Conservation (phyloP, 2,888 invertebrate genomes). For the Oxyscelio sp. region DNA sequence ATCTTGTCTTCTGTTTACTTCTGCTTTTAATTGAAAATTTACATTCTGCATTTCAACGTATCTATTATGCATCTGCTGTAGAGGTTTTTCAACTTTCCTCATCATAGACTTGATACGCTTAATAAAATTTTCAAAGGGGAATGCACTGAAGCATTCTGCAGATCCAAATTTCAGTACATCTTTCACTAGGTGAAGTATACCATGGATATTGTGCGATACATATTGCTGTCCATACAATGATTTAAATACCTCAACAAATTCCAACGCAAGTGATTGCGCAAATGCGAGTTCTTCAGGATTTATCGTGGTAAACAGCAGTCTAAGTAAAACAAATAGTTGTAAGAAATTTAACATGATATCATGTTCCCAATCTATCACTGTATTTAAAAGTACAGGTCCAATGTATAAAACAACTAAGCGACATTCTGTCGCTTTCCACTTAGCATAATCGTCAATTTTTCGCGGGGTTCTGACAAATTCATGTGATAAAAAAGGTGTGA, state of each 20-base stretch:
- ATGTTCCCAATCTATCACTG: neutral
- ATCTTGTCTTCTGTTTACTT: neutral
- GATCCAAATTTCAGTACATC: conserved; percentile 14
- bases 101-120: neutral
- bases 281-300: neutral
- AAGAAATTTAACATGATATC: conserved; percentile 8
- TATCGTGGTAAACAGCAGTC: conserved; percentile 2
- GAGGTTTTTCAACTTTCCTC: conserved; percentile 33
- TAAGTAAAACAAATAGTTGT: conserved; percentile 1
- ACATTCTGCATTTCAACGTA: conserved; percentile 18
- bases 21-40: neutral
- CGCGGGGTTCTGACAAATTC: conserved; percentile 9
- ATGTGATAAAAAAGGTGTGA: neutral
- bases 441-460: neutral
- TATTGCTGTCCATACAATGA: neutral
- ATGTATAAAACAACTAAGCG: conserved; percentile 8
- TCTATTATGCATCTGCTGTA: conserved; percentile 26
- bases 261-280: neutral
- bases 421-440: conserved; percentile 34
- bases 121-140: conserved; percentile 24
- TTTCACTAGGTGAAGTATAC: neutral
- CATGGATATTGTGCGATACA: conserved; percentile 25
- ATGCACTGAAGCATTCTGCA: conserved; percentile 6
- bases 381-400: conserved; percentile 1
- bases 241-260: conserved; percentile 15